phyloP scores from a whole-genome alignment of 92 coral and sea anemone species.

The Pocillopora meandrina region DNA sequence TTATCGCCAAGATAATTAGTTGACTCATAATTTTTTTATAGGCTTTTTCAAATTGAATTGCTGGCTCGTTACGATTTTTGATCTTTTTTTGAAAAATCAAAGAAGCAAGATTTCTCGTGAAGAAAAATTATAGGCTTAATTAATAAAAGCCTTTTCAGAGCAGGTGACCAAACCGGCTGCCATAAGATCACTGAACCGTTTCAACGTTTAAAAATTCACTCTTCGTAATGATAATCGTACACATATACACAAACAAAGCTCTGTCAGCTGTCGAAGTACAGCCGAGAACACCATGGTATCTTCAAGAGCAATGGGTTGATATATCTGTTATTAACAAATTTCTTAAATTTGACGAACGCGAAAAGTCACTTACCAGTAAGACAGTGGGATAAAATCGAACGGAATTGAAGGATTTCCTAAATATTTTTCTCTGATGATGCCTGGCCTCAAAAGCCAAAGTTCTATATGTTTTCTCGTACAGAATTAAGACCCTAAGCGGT shows the following conservation, averaged over 20 bases:
- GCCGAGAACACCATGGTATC: not conserved
- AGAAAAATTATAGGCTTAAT: not conserved
- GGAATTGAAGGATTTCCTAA: not conserved
- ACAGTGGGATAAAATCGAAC: not conserved
- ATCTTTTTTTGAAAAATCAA: no score
- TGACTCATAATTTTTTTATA: no score
- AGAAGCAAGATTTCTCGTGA: not conserved
- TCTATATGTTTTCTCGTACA: not conserved
- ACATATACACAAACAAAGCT: slow-evolving; percentile 22
- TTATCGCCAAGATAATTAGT: no score
- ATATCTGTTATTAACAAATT: not conserved
- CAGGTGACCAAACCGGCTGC: slow-evolving; percentile 10
- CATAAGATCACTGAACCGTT: slow-evolving; percentile 32
- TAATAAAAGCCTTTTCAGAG: slow-evolving; percentile 1
- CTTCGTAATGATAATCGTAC: not conserved
- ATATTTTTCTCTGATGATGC: not conserved
- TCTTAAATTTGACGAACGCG: not conserved
- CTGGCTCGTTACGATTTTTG: no score
- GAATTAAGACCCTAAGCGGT: not conserved
- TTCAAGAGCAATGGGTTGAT: not conserved
- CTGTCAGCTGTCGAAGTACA: not conserved
- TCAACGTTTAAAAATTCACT: not conserved
- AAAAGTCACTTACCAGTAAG: slow-evolving; percentile 5
- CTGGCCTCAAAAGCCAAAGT: not conserved
- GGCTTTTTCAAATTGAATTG: no score